phyloP scores from a whole-genome alignment of 2,888 invertebrate genomes.

The Aplocera efformata region DNA sequence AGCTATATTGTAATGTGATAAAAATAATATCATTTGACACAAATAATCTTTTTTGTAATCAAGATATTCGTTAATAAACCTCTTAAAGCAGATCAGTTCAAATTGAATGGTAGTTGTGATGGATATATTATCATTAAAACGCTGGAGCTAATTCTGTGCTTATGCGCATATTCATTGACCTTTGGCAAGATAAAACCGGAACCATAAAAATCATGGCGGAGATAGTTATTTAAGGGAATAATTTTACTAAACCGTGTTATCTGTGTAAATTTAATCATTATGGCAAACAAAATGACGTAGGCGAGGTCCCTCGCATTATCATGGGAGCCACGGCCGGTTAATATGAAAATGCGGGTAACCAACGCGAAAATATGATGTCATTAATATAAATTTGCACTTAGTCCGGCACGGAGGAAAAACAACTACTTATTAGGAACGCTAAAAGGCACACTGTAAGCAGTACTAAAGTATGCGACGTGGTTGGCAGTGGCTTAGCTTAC shows the following conservation, averaged over 20 bases:
- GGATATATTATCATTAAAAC: too few relatives aligned
- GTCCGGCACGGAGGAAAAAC: slow-evolving; percentile 56
- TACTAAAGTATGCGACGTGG: slow-evolving; percentile 31
- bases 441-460: slow-evolving; percentile 30
- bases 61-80: too few relatives aligned
- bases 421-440: slow-evolving; percentile 44
- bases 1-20: too few relatives aligned
- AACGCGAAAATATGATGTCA: slow-evolving; percentile 71
- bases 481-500: slow-evolving; percentile 27
- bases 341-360: slow-evolving; percentile 75
- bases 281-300: slow-evolving; percentile 73
- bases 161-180: too few relatives aligned
- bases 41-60: too few relatives aligned
- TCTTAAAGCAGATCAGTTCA: too few relatives aligned
- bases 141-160: too few relatives aligned
- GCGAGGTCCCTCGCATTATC: slow-evolving; percentile 65
- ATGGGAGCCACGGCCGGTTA: slow-evolving; percentile 59
- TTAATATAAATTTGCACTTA: slow-evolving; percentile 76
- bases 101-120: too few relatives aligned
- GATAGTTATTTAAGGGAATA: slow-evolving; percentile 50
- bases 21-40: too few relatives aligned
- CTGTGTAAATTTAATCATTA: slow-evolving; percentile 74
- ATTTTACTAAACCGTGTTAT: slow-evolving; percentile 58
- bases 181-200: too few relatives aligned
- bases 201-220: slow-evolving; percentile 31